phyloP scores from a whole-genome alignment of 2,797 vertebrate genomes.

The Alca torda region DNA sequence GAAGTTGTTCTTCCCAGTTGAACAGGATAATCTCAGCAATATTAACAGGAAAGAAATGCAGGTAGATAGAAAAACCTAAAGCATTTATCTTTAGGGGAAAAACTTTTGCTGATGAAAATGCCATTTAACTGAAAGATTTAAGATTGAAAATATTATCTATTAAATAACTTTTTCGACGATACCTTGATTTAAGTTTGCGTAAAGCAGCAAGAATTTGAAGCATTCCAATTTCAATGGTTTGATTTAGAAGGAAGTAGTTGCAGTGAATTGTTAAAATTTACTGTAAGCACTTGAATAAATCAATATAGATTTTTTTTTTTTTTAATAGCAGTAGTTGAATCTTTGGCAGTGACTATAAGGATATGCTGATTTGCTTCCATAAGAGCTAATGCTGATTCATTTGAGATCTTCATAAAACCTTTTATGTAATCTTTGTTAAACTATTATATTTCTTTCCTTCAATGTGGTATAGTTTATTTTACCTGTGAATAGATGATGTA shows the following conservation, averaged over 20 bases:
- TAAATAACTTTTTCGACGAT: background rate
- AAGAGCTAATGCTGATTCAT: background rate
- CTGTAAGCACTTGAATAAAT: slow-evolving; percentile 36
- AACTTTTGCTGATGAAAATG: background rate
- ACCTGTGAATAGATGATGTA: background rate
- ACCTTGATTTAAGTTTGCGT: background rate
- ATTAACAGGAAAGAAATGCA: background rate
- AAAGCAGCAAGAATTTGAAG: background rate
- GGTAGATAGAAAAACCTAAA: background rate
- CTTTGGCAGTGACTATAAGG: background rate
- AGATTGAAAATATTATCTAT: background rate
- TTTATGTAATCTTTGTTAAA: background rate
- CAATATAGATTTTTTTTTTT: slow-evolving; percentile 16
- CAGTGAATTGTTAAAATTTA: slow-evolving; percentile 10
- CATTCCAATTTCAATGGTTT: background rate
- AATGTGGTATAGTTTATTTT: background rate
- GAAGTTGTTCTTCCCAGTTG: background rate
- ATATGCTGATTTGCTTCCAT: background rate
- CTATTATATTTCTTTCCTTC: background rate
- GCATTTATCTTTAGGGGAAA: background rate
- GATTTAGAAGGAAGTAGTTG: slow-evolving; percentile 17
- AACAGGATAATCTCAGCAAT: background rate
- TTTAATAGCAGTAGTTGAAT: slow-evolving; percentile 10
- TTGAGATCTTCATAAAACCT: background rate
- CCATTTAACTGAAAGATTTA: background rate